These are phyloP conservation scores for Pangasianodon gigas DNA, from an alignment of 2,113 vertebrate species.

Conservation along the genomic window DNA sequence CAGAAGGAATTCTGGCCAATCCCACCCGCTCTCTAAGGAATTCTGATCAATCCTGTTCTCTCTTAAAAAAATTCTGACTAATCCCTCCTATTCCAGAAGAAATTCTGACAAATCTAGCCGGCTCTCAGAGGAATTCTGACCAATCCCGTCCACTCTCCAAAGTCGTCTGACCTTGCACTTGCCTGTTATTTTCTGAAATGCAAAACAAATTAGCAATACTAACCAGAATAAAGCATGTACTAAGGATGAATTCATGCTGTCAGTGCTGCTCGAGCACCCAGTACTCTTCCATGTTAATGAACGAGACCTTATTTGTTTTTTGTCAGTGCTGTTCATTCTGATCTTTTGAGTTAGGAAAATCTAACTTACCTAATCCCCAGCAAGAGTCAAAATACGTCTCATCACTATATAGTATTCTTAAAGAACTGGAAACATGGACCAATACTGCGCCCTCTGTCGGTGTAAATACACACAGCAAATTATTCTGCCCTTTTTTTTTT, in stretches of 20 bases:
- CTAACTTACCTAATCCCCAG: background rate
- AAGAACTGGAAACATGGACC: background rate
- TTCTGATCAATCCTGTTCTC: background rate
- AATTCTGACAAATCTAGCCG: background rate
- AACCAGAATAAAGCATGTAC: background rate
- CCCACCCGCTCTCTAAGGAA: background rate
- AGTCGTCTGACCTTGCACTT: background rate
- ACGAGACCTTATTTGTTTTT: background rate
- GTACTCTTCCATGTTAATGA: background rate
- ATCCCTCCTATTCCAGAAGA: background rate
- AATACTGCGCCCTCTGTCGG: slow-evolving; percentile 29
- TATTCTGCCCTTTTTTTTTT: background rate
- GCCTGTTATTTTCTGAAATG: background rate
- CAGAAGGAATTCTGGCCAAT: background rate
- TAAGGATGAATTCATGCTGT: background rate
- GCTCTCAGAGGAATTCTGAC: background rate
- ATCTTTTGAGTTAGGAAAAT: background rate
- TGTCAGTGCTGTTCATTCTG: background rate
- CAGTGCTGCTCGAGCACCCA: background rate
- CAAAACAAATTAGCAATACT: background rate
- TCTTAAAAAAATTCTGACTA: background rate
- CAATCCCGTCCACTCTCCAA: background rate
- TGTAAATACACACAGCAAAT: slow-evolving; percentile 6
- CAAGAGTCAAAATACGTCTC: background rate
- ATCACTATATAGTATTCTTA: background rate